Conservation (phyloP, 2,113 vertebrate genomes). For the Sclerurus mexicanus region DNA sequence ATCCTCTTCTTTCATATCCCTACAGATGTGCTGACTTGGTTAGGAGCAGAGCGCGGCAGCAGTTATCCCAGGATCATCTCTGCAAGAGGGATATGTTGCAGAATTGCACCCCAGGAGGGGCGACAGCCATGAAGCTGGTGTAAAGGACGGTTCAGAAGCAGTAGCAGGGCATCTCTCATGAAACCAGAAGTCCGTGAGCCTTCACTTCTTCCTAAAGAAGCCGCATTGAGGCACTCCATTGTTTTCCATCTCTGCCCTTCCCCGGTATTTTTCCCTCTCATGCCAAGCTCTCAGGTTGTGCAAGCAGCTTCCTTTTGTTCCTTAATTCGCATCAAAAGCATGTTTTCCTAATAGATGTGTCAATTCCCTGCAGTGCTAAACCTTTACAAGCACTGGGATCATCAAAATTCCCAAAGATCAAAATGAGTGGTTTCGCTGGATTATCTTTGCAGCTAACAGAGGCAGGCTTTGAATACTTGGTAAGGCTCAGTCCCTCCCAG, state of each 20-base stretch:
- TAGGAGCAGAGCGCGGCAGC: background rate
- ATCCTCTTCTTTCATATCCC: background rate
- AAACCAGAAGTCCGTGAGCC: background rate
- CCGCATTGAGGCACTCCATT: background rate
- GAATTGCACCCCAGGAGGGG: background rate
- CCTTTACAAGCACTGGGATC: background rate
- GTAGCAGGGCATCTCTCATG: background rate
- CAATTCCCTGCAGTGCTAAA: conserved; percentile 28
- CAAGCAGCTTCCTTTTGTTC: conserved; percentile 35
- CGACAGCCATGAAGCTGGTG: background rate
- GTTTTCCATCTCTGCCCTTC: background rate
- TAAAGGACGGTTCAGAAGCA: background rate
- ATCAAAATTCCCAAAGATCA: background rate
- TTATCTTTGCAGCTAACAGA: background rate
- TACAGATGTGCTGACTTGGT: background rate
- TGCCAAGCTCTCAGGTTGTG: conserved; percentile 7
- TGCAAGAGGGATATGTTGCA: background rate
- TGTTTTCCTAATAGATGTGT: conserved; percentile 4
- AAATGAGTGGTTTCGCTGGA: background rate
- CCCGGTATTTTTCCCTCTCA: background rate
- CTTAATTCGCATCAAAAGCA: conserved; percentile 22
- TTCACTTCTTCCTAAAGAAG: background rate
- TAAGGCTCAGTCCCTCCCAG: background rate
- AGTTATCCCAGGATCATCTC: background rate
- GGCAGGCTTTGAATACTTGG: background rate